These are phyloP conservation scores for Trachops cirrhosus DNA, from an alignment of 2,797 vertebrate species.

Conservation along the genomic window DNA sequence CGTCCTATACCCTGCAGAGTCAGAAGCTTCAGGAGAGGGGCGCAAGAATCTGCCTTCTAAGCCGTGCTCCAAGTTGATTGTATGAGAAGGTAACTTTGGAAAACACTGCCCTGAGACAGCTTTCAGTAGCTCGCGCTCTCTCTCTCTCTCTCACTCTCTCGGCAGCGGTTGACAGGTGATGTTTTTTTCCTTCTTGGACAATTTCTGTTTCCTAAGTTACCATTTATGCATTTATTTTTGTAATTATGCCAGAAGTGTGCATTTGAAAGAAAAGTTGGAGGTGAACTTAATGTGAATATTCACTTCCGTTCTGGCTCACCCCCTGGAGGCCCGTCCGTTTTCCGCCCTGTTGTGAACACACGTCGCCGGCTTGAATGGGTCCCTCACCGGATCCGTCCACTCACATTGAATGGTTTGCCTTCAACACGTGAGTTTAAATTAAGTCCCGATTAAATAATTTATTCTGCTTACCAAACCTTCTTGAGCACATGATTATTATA, in stretches of 20 bases:
- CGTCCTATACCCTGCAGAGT: neutral
- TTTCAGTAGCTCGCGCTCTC: neutral
- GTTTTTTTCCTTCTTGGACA: neutral
- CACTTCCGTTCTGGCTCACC: neutral
- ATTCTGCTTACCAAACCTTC: slow-evolving; percentile 15
- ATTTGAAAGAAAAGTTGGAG: neutral
- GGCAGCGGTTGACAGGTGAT: neutral
- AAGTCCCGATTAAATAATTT: slow-evolving; percentile 17
- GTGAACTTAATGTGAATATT: neutral
- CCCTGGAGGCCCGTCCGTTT: neutral
- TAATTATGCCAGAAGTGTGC: neutral
- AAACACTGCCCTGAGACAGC: neutral
- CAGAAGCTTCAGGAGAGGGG: neutral
- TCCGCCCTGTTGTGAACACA: neutral
- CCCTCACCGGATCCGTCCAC: neutral
- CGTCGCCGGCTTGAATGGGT: neutral
- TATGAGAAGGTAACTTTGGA: neutral
- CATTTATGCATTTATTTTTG: neutral
- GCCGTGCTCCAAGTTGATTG: neutral
- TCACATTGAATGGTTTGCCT: neutral
- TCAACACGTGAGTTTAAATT: slow-evolving; percentile 34
- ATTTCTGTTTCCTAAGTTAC: slow-evolving; percentile 16
- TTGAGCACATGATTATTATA: neutral
- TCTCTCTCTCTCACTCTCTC: too few species aligned
- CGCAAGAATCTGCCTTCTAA: neutral